A percentile compares a stretch with the other conserved stretches of the same genome.
phyloP scores from a whole-genome alignment of 2,797 vertebrate genomes.

The Carduelis carduelis region DNA sequence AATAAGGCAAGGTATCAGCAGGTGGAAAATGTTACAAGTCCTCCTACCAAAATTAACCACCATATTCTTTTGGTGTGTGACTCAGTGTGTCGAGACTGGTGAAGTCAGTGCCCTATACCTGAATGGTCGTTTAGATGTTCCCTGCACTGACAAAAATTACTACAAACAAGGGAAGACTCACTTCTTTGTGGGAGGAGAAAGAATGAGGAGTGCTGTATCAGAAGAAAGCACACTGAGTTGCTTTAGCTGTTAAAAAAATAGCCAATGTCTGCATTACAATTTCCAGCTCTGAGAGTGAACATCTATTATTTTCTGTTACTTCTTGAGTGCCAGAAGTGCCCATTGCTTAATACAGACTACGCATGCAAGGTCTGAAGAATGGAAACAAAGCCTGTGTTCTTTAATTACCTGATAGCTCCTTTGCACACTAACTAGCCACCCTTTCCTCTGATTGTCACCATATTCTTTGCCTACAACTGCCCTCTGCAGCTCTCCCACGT shows the following conservation, averaged over 20 bases:
- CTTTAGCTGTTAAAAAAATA: neutral
- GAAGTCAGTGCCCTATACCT: conserved; percentile 28
- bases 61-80: conserved; percentile 55
- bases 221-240: neutral
- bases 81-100: conserved; percentile 25
- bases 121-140: conserved; percentile 37
- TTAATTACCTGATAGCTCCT: neutral
- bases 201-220: neutral
- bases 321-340: neutral
- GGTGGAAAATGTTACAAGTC: conserved; percentile 65
- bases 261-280: neutral
- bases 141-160: conserved; percentile 5
- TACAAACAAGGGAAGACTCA: conserved; percentile 29
- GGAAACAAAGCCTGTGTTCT: neutral
- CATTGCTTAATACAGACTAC: neutral
- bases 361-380: neutral
- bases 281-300: neutral
- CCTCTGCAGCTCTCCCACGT: neutral
- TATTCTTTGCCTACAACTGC: neutral
- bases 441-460: neutral
- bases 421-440: neutral
- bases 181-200: neutral
- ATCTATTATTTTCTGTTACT: neutral
- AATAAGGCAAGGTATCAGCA: conserved; percentile 52
- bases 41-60: conserved; percentile 64